These are phyloP conservation scores for Forbesichthys papilliferus DNA, from an alignment of 2,113 vertebrate species.

Conservation along the genomic window DNA sequence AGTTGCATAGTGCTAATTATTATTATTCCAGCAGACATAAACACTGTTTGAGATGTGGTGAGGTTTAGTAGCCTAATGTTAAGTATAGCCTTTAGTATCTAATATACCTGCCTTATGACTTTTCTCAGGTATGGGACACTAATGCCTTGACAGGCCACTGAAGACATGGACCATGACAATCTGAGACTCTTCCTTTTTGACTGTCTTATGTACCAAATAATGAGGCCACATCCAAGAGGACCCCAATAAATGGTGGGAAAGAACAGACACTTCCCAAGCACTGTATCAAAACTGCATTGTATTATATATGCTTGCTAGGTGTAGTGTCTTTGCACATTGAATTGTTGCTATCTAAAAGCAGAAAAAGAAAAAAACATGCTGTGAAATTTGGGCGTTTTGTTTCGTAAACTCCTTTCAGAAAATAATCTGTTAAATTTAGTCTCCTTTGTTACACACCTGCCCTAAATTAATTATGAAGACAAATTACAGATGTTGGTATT, in stretches of 20 bases:
- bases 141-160: conserved; percentile 74
- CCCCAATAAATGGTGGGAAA: conserved; percentile 40
- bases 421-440: conserved; percentile 35
- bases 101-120: conserved; percentile 24
- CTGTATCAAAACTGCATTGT: conserved; percentile 82
- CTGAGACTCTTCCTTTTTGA: conserved; percentile 80
- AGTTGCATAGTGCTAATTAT: too few species aligned
- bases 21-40: too few species aligned
- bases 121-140: conserved; percentile 72
- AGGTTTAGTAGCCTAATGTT: background rate
- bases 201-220: conserved; percentile 81
- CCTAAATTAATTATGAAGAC: conserved; percentile 25
- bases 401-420: conserved; percentile 49
- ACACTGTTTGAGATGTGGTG: background rate
- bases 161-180: conserved; percentile 80
- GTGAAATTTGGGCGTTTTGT: conserved; percentile 82
- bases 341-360: conserved; percentile 73
- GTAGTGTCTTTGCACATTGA: conserved; percentile 84
- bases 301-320: conserved; percentile 75
- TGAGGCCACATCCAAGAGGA: conserved; percentile 37
- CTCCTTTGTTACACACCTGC: conserved; percentile 25
- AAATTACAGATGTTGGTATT: conserved; percentile 46
- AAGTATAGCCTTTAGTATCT: background rate
- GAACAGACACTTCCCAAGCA: conserved; percentile 78
- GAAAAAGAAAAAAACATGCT: conserved; percentile 81